A percentile compares a stretch with the other conserved stretches of the same genome.
These are phyloP conservation scores for Hephaestus fuliginosus DNA, from an alignment of 2,797 vertebrate genomes.

Conservation along the genomic window DNA sequence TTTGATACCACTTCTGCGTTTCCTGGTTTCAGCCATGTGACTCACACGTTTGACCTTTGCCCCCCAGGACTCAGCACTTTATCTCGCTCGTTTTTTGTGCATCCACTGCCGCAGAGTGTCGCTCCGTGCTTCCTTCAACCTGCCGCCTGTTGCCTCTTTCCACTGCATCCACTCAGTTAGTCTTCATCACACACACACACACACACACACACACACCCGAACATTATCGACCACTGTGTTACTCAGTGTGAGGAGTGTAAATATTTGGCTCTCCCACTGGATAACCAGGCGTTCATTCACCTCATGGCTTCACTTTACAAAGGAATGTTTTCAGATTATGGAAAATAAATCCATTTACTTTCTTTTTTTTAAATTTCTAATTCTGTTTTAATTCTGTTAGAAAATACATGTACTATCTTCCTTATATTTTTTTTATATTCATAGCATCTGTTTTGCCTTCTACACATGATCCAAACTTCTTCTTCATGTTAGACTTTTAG, in stretches of 20 bases:
- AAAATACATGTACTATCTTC: background rate
- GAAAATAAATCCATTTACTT: background rate
- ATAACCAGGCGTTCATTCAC: conserved; percentile 70
- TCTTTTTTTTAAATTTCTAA: too few species aligned
- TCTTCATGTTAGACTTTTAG: background rate
- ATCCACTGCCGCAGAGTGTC: background rate
- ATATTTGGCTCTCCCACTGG: conserved; percentile 44
- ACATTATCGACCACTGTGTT: conserved; percentile 45
- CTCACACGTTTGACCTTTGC: conserved; percentile 69
- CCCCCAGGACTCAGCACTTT: conserved; percentile 29
- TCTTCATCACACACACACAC: conserved; percentile 13
- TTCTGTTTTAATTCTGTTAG: too few species aligned
- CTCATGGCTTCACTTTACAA: conserved; percentile 34
- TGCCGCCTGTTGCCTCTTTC: background rate
- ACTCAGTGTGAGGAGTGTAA: conserved; percentile 58
- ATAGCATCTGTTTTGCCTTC: background rate
- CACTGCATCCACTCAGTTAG: conserved; percentile 2
- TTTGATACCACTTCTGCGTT: conserved; percentile 44
- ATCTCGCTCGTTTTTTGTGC: background rate
- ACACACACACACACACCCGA: conserved; percentile 12
- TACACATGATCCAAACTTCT: background rate
- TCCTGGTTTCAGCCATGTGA: conserved; percentile 78
- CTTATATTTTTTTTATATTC: background rate
- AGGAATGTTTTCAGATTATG: conserved; percentile 6
- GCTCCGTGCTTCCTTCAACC: background rate